Conservation (phyloP, 2,888 invertebrate genomes). For the Anthoptus insignis region DNA sequence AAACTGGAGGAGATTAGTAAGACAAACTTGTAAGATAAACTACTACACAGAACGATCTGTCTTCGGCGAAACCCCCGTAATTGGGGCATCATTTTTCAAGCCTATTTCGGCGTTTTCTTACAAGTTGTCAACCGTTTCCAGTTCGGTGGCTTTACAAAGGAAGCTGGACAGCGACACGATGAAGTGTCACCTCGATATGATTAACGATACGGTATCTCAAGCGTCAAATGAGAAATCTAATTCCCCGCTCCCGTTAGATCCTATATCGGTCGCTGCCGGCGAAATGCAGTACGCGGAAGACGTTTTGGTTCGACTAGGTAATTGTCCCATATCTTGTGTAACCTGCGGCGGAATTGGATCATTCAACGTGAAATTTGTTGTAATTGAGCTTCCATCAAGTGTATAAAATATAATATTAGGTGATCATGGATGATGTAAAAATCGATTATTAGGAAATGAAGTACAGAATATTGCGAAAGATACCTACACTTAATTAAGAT, state of each 20-base stretch:
- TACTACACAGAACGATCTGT: constrained; percentile 16
- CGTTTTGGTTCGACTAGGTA: constrained; percentile 30
- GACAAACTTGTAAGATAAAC: constrained; percentile 15
- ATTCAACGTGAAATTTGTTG: constrained; percentile 30
- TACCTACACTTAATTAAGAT: no score
- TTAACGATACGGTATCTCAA: constrained; percentile 72
- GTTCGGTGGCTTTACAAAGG: constrained; percentile 69
- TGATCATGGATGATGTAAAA: neutral
- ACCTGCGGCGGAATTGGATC: constrained; percentile 33
- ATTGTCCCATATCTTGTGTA: constrained; percentile 32
- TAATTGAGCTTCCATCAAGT: constrained; percentile 11
- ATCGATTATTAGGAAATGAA: neutral
- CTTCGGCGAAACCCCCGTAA: constrained; percentile 43
- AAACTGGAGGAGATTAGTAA: no score
- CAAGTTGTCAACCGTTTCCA: constrained; percentile 69
- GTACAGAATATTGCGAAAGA: neutral
- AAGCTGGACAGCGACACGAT: constrained; percentile 75
- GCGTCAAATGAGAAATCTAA: constrained; percentile 82
- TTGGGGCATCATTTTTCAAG: constrained; percentile 54
- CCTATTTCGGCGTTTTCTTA: constrained; percentile 52
- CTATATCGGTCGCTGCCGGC: constrained; percentile 49
- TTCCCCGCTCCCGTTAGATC: constrained; percentile 75
- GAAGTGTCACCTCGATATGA: constrained; percentile 80
- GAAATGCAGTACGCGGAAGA: constrained; percentile 34
- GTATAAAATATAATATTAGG: neutral